Evolutionary conservation across 2,888 invertebrate species (phyloP), one percentile per base, ranked within the genome.

Genomic region (Pristionchus entomophagus): DNA sequence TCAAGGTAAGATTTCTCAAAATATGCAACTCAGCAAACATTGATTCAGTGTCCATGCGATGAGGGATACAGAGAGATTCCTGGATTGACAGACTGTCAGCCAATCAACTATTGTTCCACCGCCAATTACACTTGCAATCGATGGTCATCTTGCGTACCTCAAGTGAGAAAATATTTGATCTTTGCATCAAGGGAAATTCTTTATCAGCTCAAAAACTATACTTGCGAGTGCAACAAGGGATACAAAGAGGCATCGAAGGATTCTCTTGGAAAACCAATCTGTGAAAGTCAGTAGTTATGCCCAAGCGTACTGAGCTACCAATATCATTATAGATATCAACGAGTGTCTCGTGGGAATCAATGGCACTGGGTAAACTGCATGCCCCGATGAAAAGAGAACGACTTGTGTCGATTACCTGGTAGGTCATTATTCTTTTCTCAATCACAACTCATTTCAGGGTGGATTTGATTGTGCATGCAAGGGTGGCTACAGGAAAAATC

Each of bases 151-250:
- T 85, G 85, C 56, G 45, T 38, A 1, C 45, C 77, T 22, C 12
- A 45, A 35, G 85, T 85, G 14, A 32, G 80, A 51, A 5, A 45
- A 22, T 32, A 14, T 19, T n/a, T n/a, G n/a, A n/a, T 8, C 2
- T 32, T 32, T 32, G 6, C 32, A 62, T 22, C 32, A 10, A 38
- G 14, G n/a, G 3, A 29, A 26, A 10, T 17, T 26, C 19, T 10
- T 84, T n/a, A 45, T 53, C 38, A 85, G 85, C 2, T 35, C n/a
- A 65, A 65, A 6, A 77, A 65, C 45, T 85, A 85, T 78, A 38
- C 77, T 3, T 85, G 85, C 38, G 56, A 4, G 17, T 85, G 85
- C 51, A 3, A 12, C 17, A 3, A 22, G 5, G 41, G 56, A 22
- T 85, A 38, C 85, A 77, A 85, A 45, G 41, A 85, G 56, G 26